Percentiles rank a stretch among this genome's conserved stretches.
Evolutionary conservation across 2,888 invertebrate species (phyloP).

Genomic region (Sinohyriopsis cumingii): DNA sequence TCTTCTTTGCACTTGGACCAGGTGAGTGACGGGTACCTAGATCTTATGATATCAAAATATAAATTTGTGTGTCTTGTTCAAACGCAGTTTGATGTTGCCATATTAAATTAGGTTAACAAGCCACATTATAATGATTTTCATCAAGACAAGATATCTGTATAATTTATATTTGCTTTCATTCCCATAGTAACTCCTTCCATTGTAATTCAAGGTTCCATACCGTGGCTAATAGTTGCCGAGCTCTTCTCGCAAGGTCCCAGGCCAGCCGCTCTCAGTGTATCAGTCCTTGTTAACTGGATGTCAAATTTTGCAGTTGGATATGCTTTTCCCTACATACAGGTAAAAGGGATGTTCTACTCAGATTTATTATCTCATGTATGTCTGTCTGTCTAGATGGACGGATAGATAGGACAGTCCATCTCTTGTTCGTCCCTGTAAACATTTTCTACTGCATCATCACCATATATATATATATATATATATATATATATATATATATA

Average conservation of each 20-base stretch:
- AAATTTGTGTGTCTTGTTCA: too few species aligned
- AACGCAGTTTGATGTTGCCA: not conserved
- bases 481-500: too few species aligned
- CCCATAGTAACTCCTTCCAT: not conserved
- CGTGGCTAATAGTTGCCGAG: conserved; percentile 98
- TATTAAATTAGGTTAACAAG: not conserved
- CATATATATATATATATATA: too few species aligned
- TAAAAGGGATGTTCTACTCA: conserved; percentile 68
- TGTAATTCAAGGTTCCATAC: conserved; percentile 84
- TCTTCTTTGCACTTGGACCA: conserved; percentile 97
- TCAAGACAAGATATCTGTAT: not conserved
- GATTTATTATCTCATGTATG: not conserved
- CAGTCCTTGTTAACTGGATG: conserved; percentile 97
- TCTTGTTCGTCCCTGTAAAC: too few species aligned
- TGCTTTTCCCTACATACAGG: conserved; percentile 95
- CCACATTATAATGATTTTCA: not conserved
- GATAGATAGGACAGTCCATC: too few species aligned
- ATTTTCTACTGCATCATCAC: too few species aligned
- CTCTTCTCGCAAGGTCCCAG: conserved; percentile 96
- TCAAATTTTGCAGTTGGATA: conserved; percentile 97
- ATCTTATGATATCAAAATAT: not conserved
- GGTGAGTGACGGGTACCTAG: conserved; percentile 49
- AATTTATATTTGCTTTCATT: not conserved
- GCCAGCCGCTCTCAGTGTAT: conserved; percentile 97
- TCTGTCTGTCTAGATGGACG: not conserved